phyloP scores from a whole-genome alignment of 2,888 invertebrate genomes.

The Tetheella fluctuosa region DNA sequence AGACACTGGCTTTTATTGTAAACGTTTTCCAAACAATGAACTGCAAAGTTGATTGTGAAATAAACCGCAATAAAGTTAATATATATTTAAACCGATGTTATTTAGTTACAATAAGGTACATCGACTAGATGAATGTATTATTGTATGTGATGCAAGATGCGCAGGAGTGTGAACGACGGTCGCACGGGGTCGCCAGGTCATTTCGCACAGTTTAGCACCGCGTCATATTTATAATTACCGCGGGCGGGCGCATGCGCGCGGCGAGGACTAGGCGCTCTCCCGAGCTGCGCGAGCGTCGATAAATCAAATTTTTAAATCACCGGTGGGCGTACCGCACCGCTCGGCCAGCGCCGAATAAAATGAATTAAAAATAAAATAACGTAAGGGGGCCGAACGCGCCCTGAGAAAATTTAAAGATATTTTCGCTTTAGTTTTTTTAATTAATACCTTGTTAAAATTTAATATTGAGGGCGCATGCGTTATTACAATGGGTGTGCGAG shows the following conservation, averaged over 20 bases:
- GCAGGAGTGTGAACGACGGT: conserved; percentile 53
- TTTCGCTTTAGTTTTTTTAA: conserved; percentile 84
- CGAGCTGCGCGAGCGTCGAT: conserved; percentile 71
- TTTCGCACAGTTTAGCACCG: conserved; percentile 81
- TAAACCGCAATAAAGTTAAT: neutral
- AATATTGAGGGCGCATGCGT: conserved; percentile 82
- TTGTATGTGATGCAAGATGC: conserved; percentile 26
- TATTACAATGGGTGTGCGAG: conserved; percentile 83
- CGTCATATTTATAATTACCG: conserved; percentile 83
- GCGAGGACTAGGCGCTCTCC: conserved; percentile 33
- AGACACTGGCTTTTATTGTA: conserved; percentile 29
- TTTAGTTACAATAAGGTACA: conserved; percentile 26
- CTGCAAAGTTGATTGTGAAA: conserved; percentile 30
- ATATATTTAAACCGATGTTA: neutral
- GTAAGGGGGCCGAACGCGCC: conserved; percentile 74
- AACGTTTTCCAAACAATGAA: conserved; percentile 18
- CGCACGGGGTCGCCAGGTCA: conserved; percentile 69
- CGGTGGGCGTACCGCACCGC: conserved; percentile 78
- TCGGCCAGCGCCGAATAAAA: conserved; percentile 81
- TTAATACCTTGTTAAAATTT: conserved; percentile 85
- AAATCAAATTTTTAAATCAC: conserved; percentile 85
- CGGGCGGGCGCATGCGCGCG: conserved; percentile 59
- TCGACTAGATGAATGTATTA: conserved; percentile 35
- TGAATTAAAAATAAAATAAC: conserved; percentile 82
- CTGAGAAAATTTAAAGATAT: conserved; percentile 83